Conservation (phyloP, 1,140 invertebrate species). For the Eriocheir sinensis region DNA sequence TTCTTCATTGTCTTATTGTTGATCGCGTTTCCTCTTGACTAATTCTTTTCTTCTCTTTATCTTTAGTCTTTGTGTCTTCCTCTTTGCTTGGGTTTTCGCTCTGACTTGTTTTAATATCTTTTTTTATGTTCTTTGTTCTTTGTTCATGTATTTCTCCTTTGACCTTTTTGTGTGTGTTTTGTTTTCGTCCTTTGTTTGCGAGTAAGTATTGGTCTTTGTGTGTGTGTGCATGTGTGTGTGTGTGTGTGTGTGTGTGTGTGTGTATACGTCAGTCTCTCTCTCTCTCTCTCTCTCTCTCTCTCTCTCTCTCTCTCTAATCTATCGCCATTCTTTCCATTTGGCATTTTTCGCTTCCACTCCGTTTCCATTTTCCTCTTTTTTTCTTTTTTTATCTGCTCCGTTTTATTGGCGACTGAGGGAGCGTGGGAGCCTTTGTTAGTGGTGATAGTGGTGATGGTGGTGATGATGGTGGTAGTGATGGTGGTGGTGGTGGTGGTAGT, state of each 20-base stretch:
- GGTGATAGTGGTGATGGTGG: slow-evolving; percentile 11
- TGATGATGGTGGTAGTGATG: slow-evolving; percentile 11
- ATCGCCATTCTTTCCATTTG: not conserved
- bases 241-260: too few relatives aligned
- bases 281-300: slow-evolving; percentile 11
- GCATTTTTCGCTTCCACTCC: too few relatives aligned
- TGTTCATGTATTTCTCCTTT: too few relatives aligned
- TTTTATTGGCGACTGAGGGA: not conserved
- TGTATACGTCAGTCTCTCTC: not conserved
- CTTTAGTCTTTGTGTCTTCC: not conserved
- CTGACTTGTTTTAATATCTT: too few relatives aligned
- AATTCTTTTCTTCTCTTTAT: not conserved
- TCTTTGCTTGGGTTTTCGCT: too few relatives aligned
- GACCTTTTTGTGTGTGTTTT: not conserved
- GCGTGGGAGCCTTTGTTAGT: not conserved
- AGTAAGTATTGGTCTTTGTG: too few relatives aligned
- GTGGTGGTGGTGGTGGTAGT: slow-evolving; percentile 38
- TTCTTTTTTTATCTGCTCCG: not conserved
- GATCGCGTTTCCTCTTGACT: not conserved
- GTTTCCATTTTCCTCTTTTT: not conserved
- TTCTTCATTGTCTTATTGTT: not conserved
- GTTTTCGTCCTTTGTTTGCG: too few relatives aligned
- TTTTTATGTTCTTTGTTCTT: too few relatives aligned
- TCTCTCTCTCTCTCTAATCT: not conserved
- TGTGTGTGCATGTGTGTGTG: too few relatives aligned